Base-by-base conservation (phyloP, 2,888 invertebrate species). In the Nymphalis urticae region DNA sequence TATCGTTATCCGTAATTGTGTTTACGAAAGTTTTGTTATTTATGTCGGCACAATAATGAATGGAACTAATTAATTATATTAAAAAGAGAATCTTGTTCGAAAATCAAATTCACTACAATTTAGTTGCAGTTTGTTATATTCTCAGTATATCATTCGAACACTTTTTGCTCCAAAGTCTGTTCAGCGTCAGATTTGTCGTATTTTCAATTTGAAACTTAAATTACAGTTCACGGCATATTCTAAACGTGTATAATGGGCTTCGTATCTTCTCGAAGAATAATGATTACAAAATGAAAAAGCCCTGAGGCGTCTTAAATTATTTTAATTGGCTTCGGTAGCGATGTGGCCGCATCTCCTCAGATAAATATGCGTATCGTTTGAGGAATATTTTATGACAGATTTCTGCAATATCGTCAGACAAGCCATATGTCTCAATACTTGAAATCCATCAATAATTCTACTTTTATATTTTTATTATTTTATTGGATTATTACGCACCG, bases 291-390 rank as follows among this genome's bases (percentile, higher is more conserved):
- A 90, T 88, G 89, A 90, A 90, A 89, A 91, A 90, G 84, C 86
- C 90, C 83, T 75, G 82, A 81, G 87, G 92, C 90, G 82, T 89
- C 87, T 90, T 90, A 88, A 92, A 92, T 93, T 92, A 93, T 92
- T 93, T 92, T 93, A 93, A 93, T 93, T 93, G 92, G 91, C 88
- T 91, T 87, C 92, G 90, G 93, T 93, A 93, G 93, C 93, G 85
- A 81, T 83, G 84, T 77, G 82, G 82, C 77, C 77, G 80, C 54
- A 56, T 56, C 54, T 82, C 82, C 82, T 83, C 80, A 76, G 75
- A 81, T 60, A 63, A 64, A 63, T 32, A 63, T 56, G 62, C 66
- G 48, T 50, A 56, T 58, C 36, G 58, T 42, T 58, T 42, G 58
- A 51, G 54, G 54, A 47, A 54, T 48, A 32, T 66, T 54, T 66